Base-by-base conservation (phyloP, 1,140 invertebrate species). In the Caenorhabditis latens region DNA sequence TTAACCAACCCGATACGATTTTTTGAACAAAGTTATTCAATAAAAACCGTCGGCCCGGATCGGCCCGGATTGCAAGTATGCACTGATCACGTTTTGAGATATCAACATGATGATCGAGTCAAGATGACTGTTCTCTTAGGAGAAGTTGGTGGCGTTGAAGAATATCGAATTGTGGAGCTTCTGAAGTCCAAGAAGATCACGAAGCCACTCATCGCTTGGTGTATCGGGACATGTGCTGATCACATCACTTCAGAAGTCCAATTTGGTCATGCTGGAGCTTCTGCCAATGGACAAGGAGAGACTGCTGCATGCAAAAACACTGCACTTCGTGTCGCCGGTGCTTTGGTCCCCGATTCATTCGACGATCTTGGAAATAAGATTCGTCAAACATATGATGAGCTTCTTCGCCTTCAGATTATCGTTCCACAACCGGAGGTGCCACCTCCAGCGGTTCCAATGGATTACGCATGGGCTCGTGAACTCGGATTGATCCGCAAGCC, bases 231-330 rank as follows among this genome's bases (percentile, higher is more conserved):
- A 32, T 97, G 95, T 92, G 94, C 95, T 50, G 93, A 93, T 87
- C 88, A 86, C 53, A 84, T 90, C 32, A 86, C 89, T 50, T 90
- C 89, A 9, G 89, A 90, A 61, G 98, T 99, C n/a, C 98, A 99
- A 93, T 99, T 99, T 93, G 98, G 98, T 1, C 98, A 99, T 94
- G 98, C 98, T 90, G 98, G 98, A n/a, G 97, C 98, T 7, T 98
- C 97, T 92, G 98, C 98, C 7, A 97, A 99, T 91, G 97, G 96
- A 6, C 96, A 96, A 61, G 92, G 95, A 19, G 98, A 99, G 94
- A 99, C 98, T 13, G 98, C 98, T 2, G 95, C 95, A 0, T 95
- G 96, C 0, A 99, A 99, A 94, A 99, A 99, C 92, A 94, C 94
- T 55, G 96, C 96, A 0, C 94, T 99, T 4, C 94, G 94, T 87